These are phyloP conservation scores for Campoplex capitator DNA, from an alignment of 2,888 invertebrate species.

Conservation along the genomic window DNA sequence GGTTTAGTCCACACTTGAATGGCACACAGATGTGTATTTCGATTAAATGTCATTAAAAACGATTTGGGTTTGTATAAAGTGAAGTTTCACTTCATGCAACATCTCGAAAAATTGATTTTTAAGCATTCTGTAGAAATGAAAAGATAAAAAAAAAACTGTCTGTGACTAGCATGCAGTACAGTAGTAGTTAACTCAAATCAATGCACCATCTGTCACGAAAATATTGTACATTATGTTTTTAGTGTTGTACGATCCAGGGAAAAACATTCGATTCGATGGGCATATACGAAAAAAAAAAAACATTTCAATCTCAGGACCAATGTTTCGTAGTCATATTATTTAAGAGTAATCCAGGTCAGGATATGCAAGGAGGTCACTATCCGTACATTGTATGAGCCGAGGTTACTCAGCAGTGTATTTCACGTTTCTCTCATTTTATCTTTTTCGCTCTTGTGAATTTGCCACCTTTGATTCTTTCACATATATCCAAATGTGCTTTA, in stretches of 20 bases:
- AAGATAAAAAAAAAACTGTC: too few relatives aligned
- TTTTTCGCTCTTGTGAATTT: constrained; percentile 18
- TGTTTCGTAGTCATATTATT: not conserved
- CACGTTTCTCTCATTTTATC: not conserved
- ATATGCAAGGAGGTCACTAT: not conserved
- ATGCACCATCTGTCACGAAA: too few relatives aligned
- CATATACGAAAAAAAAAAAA: not conserved
- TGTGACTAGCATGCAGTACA: too few relatives aligned
- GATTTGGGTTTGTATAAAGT: too few relatives aligned
- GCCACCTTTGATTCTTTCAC: constrained; percentile 41
- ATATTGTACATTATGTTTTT: not conserved
- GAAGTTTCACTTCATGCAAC: too few relatives aligned
- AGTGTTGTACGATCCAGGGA: not conserved
- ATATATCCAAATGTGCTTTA: constrained; percentile 34
- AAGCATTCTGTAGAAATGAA: too few relatives aligned
- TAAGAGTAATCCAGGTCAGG: not conserved
- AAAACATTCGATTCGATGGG: not conserved
- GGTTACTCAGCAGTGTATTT: not conserved
- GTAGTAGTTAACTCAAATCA: too few relatives aligned
- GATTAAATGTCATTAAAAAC: too few relatives aligned
- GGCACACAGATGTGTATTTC: too few relatives aligned
- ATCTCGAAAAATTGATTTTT: too few relatives aligned
- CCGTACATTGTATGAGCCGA: not conserved
- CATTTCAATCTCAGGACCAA: not conserved
- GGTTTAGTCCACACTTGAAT: too few relatives aligned